Percentiles rank a stretch among this genome's conserved stretches.
Conservation (phyloP, 2,113 vertebrate genomes). For the Electrona antarctica region DNA sequence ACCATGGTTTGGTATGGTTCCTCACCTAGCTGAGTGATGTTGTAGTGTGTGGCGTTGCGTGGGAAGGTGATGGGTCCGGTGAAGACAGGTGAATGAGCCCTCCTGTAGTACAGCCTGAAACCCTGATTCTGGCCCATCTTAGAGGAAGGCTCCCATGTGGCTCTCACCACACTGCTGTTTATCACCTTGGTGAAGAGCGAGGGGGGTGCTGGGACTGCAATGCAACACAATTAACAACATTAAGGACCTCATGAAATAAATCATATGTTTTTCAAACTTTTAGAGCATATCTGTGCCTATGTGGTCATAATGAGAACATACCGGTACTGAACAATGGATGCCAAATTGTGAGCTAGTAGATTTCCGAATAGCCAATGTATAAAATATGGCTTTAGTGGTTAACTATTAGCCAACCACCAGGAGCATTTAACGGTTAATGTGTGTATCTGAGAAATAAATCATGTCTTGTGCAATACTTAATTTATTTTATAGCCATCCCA, state of each 20-base stretch:
- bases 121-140: conserved; percentile 90
- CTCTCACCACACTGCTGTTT: conserved; percentile 86
- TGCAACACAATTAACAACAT: conserved; percentile 22
- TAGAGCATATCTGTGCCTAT: too few relatives aligned
- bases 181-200: conserved; percentile 87
- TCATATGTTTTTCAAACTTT: too few relatives aligned
- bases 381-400: not conserved
- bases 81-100: conserved; percentile 83
- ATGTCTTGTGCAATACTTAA: not conserved
- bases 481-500: too few relatives aligned
- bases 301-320: too few relatives aligned
- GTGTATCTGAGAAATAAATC: not conserved
- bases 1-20: too few relatives aligned
- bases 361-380: not conserved
- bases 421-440: not conserved
- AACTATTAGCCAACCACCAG: too few relatives aligned
- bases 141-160: conserved; percentile 88
- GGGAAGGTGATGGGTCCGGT: conserved; percentile 87
- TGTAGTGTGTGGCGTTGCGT: conserved; percentile 87
- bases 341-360: too few relatives aligned
- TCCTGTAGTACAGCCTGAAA: conserved; percentile 92
- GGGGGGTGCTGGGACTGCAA: conserved; percentile 89
- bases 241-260: too few relatives aligned
- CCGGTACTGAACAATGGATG: too few relatives aligned
- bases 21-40: conserved; percentile 93